phyloP scores from a whole-genome alignment of 2,797 vertebrate genomes.

The Rhabdophis nuchalis region DNA sequence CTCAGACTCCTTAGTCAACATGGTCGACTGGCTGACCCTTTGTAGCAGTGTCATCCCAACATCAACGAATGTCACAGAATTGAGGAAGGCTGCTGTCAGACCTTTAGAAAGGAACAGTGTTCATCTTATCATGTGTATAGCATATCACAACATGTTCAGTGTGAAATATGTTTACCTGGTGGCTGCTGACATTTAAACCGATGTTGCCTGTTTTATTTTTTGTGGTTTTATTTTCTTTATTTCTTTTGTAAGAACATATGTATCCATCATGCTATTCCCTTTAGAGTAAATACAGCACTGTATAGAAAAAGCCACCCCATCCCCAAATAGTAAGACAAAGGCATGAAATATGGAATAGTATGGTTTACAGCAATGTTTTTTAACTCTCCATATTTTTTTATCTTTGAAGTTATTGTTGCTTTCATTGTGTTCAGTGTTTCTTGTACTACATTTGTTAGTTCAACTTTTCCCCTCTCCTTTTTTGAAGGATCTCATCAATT shows the following conservation, averaged over 20 bases:
- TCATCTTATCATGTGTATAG: neutral
- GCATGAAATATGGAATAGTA: neutral
- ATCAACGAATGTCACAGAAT: neutral
- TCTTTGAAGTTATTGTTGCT: neutral
- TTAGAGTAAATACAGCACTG: neutral
- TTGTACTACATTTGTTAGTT: neutral
- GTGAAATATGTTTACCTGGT: neutral
- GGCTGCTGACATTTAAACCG: neutral
- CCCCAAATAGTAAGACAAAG: neutral
- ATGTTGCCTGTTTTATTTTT: neutral
- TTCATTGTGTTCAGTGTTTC: neutral
- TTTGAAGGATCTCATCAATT: neutral
- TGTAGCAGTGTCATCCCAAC: neutral
- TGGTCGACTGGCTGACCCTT: neutral
- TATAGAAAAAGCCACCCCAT: neutral
- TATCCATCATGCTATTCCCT: neutral
- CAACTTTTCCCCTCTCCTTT: neutral
- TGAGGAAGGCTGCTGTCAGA: neutral
- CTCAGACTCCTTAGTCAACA: neutral
- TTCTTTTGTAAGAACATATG: neutral
- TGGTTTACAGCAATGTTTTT: neutral
- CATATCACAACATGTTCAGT: neutral
- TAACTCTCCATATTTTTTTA: neutral
- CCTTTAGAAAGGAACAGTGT: neutral
- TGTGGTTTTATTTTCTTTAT: neutral